These are phyloP conservation scores for Macaria notata DNA, from an alignment of 2,888 invertebrate species.

Conservation along the genomic window DNA sequence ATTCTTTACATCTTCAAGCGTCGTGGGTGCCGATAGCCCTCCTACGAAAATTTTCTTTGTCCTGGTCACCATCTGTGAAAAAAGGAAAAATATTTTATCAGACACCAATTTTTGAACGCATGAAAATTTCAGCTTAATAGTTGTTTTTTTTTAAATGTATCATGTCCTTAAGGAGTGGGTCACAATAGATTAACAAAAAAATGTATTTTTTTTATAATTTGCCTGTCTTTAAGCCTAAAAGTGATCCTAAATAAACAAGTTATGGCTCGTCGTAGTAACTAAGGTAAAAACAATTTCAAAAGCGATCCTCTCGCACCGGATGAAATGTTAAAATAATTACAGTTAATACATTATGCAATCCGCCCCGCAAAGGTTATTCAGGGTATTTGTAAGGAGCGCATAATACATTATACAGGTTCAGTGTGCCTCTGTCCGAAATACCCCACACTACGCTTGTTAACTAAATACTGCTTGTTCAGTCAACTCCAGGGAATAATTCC, in stretches of 20 bases:
- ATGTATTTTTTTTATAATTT: too few relatives aligned
- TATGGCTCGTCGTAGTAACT: conserved; percentile 34
- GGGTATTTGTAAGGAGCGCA: conserved; percentile 58
- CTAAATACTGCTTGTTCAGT: conserved; percentile 35
- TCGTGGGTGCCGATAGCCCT: conserved; percentile 99
- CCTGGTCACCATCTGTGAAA: conserved; percentile 98
- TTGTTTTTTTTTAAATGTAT: too few relatives aligned
- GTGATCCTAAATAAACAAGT: conserved; percentile 27
- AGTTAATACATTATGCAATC: conserved; percentile 71
- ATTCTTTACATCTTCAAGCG: conserved; percentile 99
- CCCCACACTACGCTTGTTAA: conserved; percentile 38
- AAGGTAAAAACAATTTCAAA: conserved; percentile 56
- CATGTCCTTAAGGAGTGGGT: too few relatives aligned
- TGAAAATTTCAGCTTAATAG: too few relatives aligned
- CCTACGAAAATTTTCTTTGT: conserved; percentile 99
- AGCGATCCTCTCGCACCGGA: conserved; percentile 40
- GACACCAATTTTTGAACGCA: too few relatives aligned
- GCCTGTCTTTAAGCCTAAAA: conserved; percentile 12
- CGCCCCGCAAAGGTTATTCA: conserved; percentile 51
- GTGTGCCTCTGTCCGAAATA: conserved; percentile 18
- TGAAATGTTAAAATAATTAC: conserved; percentile 69
- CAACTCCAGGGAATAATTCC: conserved; percentile 33
- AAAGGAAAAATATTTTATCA: conserved; percentile 35
- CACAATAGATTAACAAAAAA: too few relatives aligned
- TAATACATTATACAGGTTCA: conserved; percentile 46